Conservation (phyloP, 2,797 vertebrate species). For the Galaxias olidus region DNA sequence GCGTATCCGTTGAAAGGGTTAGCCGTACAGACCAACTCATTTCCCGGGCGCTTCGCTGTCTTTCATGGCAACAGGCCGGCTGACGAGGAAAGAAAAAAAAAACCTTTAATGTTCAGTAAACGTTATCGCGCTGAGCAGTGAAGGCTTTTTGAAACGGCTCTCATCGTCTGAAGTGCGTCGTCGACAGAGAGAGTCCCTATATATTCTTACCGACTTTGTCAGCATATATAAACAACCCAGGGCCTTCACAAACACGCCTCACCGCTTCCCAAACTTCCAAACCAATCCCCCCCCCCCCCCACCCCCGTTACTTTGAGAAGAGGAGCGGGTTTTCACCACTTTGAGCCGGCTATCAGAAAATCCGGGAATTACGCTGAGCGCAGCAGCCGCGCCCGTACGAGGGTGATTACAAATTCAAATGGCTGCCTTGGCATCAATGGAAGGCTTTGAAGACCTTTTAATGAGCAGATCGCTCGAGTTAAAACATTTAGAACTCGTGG, state of each 20-base stretch:
- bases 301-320: slow-evolving; percentile 42
- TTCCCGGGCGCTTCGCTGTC: slow-evolving; percentile 45
- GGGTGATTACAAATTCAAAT: slow-evolving; percentile 91
- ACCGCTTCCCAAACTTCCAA: slow-evolving; percentile 53
- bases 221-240: slow-evolving; percentile 72
- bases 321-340: slow-evolving; percentile 78
- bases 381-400: slow-evolving; percentile 71
- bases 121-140: slow-evolving; percentile 51
- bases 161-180: slow-evolving; percentile 54
- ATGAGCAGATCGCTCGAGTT: slow-evolving; percentile 87
- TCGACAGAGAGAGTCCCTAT: slow-evolving; percentile 53
- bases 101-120: slow-evolving; percentile 67
- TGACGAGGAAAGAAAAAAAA: slow-evolving; percentile 34
- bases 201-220: slow-evolving; percentile 68
- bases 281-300: slow-evolving; percentile 48
- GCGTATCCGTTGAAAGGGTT: slow-evolving; percentile 44
- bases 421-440: slow-evolving; percentile 89
- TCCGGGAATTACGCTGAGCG: slow-evolving; percentile 71
- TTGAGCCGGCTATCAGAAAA: slow-evolving; percentile 73
- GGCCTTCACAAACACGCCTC: slow-evolving; percentile 57
- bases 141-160: slow-evolving; percentile 35
- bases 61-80: slow-evolving; percentile 56
- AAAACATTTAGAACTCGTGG: slow-evolving; percentile 79
- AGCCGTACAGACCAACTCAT: slow-evolving; percentile 54
- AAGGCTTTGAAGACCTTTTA: slow-evolving; percentile 86